Evolutionary conservation across 1,140 invertebrate species (phyloP).

Genomic region (Anagrus nilaparvatae): DNA sequence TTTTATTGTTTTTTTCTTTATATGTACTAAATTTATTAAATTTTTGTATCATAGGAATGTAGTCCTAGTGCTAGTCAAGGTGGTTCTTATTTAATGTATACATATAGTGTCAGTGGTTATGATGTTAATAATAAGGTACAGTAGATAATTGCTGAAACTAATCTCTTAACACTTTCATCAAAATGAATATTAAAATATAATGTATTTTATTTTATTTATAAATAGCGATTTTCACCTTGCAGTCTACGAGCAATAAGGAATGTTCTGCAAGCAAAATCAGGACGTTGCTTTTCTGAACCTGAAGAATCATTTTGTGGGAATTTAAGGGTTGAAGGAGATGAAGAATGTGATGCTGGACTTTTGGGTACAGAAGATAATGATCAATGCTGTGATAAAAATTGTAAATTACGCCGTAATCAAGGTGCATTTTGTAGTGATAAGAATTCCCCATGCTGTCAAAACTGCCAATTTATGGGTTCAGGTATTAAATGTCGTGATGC

Average conservation of each 20-base stretch:
- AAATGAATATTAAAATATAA: not conserved
- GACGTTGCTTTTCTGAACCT: conserved; percentile 85
- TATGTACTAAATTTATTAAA: not conserved
- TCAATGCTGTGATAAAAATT: conserved; percentile 85
- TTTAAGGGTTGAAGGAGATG: conserved; percentile 82
- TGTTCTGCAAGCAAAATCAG: conserved; percentile 84
- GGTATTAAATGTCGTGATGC: conserved; percentile 78
- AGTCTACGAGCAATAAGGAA: conserved; percentile 84
- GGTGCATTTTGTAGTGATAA: conserved; percentile 87
- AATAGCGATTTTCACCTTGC: conserved; percentile 87
- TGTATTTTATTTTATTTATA: conserved; percentile 17
- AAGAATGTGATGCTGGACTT: conserved; percentile 90
- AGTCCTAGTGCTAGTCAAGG: conserved; percentile 85
- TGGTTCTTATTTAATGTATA: conserved; percentile 96
- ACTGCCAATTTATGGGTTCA: conserved; percentile 72
- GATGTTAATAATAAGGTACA: conserved; percentile 91
- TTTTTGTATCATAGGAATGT: conserved; percentile 52
- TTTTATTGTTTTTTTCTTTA: not conserved
- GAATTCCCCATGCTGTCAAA: conserved; percentile 88
- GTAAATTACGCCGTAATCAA: conserved; percentile 67
- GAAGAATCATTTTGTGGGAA: conserved; percentile 94
- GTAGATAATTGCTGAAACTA: not conserved
- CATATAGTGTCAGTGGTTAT: conserved; percentile 93
- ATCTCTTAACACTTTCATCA: not conserved
- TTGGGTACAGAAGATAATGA: conserved; percentile 86